These are phyloP conservation scores for Pitangus sulphuratus DNA, from an alignment of 2,797 vertebrate genomes.

Conservation along the genomic window DNA sequence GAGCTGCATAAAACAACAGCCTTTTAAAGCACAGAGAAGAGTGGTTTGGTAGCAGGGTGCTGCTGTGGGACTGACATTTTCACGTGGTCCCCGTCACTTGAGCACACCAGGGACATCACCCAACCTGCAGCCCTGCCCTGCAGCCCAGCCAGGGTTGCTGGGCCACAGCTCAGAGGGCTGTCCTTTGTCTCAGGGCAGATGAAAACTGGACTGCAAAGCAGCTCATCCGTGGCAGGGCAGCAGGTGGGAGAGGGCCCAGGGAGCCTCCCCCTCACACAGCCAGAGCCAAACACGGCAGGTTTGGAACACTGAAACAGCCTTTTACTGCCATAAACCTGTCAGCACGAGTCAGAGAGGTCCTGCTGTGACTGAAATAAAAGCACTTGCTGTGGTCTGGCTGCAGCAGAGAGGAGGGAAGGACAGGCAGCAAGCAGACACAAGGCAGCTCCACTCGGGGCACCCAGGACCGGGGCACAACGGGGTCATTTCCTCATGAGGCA, in stretches of 20 bases:
- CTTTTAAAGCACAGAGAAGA: neutral
- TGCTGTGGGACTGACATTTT: neutral
- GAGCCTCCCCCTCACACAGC: neutral
- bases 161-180: neutral
- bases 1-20: fast-evolving
- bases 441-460: neutral
- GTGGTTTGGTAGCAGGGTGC: neutral
- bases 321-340: neutral
- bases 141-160: neutral
- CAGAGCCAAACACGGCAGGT: neutral
- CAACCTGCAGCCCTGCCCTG: neutral
- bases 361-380: neutral
- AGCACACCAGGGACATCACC: neutral
- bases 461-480: fast-evolving
- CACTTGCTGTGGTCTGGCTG: neutral
- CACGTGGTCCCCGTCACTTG: neutral
- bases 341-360: neutral
- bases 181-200: neutral
- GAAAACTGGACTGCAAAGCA: neutral
- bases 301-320: neutral
- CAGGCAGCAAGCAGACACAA: neutral
- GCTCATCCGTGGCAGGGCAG: neutral
- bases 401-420: neutral
- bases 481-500: neutral
- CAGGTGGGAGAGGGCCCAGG: neutral